phyloP scores from a whole-genome alignment of 2,113 vertebrate genomes.

The Plecotus auritus region DNA sequence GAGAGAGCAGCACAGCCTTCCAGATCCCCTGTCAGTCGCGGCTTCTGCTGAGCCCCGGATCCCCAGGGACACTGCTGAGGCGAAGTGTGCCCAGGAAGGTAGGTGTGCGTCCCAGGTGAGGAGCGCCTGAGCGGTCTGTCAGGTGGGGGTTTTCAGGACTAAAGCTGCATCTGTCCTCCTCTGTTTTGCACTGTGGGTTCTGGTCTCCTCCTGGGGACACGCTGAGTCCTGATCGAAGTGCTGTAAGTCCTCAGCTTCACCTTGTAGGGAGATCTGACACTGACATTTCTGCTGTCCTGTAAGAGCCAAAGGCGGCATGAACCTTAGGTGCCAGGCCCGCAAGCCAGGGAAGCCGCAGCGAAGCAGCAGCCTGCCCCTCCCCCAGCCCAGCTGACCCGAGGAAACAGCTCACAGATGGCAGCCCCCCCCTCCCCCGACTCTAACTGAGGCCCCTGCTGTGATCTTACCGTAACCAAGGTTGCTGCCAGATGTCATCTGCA shows the following conservation, averaged over 20 bases:
- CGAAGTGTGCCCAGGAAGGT: conserved; percentile 79
- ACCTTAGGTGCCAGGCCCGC: too few species aligned
- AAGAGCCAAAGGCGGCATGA: neutral
- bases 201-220: neutral
- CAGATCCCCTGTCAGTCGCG: conserved; percentile 73
- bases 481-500: conserved; percentile 55
- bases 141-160: neutral
- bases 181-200: neutral
- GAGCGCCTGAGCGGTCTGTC: neutral
- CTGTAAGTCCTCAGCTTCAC: neutral
- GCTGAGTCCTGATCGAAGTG: neutral
- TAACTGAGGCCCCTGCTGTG: conserved; percentile 44
- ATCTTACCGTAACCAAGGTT: conserved; percentile 16
- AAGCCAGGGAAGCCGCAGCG: neutral
- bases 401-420: conserved; percentile 25
- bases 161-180: neutral
- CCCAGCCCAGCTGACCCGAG: neutral
- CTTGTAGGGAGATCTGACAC: too few species aligned
- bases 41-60: conserved; percentile 75
- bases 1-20: conserved; percentile 83
- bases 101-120: conserved; percentile 37
- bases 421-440: conserved; percentile 13
- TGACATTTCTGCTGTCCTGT: neutral
- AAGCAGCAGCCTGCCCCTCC: neutral
- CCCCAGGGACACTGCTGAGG: conserved; percentile 73